Conservation (phyloP, 2,113 vertebrate genomes). For the Dissostichus mawsoni region DNA sequence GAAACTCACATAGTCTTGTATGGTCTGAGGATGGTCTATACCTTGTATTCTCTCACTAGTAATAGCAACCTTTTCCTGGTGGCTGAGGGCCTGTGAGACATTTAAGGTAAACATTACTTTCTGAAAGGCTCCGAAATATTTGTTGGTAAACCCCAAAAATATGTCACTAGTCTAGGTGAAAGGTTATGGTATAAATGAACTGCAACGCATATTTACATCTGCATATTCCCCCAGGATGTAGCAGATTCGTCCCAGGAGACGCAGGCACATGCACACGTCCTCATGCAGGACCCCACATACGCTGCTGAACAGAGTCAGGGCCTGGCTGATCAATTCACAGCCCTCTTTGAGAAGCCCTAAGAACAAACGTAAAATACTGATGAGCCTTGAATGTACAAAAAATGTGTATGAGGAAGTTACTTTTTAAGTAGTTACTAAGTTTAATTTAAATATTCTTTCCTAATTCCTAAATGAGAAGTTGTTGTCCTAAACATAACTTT, state of each 20-base stretch:
- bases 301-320: conserved; percentile 93
- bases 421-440: not conserved
- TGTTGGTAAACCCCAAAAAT: not conserved
- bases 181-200: not conserved
- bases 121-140: not conserved
- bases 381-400: not conserved
- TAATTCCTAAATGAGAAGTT: not conserved
- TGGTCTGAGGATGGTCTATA: conserved; percentile 93
- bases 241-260: conserved; percentile 92
- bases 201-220: conserved; percentile 82
- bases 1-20: conserved; percentile 92
- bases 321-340: conserved; percentile 91
- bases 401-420: not conserved
- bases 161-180: not conserved
- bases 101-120: not conserved
- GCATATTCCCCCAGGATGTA: conserved; percentile 93
- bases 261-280: conserved; percentile 92
- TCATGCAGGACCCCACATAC: conserved; percentile 95
- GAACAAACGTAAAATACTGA: conserved; percentile 18
- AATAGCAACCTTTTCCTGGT: conserved; percentile 94
- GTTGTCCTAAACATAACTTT: not conserved
- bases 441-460: not conserved
- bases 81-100: conserved; percentile 88
- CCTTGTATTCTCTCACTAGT: conserved; percentile 93
- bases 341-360: conserved; percentile 93